Conservation (phyloP, 2,113 vertebrate genomes). For the Crypturellus undulatus region DNA sequence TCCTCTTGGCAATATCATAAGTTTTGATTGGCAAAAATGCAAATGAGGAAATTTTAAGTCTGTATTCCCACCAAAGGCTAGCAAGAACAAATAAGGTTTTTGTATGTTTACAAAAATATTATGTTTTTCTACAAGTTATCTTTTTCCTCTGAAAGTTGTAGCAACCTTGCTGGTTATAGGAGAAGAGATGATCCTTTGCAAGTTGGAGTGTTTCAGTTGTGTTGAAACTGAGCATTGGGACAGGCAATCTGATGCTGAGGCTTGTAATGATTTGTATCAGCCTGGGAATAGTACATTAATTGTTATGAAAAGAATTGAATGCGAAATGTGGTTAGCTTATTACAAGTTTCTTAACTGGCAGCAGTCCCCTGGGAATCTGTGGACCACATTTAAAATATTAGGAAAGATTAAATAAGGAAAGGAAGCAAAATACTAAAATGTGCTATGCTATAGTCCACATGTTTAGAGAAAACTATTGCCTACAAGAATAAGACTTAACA, state of each 20-base stretch:
- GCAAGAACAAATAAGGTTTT: not conserved
- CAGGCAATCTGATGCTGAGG: not conserved
- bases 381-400: not conserved
- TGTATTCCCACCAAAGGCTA: not conserved
- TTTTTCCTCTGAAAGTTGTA: not conserved
- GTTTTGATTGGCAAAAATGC: not conserved
- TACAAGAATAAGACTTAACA: not conserved
- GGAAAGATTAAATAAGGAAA: not conserved
- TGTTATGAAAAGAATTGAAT: not conserved
- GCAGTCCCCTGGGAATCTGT: not conserved
- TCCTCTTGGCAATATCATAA: not conserved
- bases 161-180: not conserved
- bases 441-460: not conserved
- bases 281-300: not conserved
- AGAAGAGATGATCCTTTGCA: not conserved
- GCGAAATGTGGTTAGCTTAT: not conserved
- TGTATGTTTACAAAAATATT: not conserved
- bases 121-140: not conserved
- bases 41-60: not conserved
- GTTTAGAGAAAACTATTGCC: not conserved
- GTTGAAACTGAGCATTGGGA: not conserved
- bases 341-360: not conserved
- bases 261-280: constrained; percentile 1
- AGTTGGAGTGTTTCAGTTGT: not conserved
- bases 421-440: not conserved